A percentile compares a stretch with the other conserved stretches of the same genome.
Evolutionary conservation across 2,113 vertebrate species (phyloP).

Genomic region (Mustelus asterias): DNA sequence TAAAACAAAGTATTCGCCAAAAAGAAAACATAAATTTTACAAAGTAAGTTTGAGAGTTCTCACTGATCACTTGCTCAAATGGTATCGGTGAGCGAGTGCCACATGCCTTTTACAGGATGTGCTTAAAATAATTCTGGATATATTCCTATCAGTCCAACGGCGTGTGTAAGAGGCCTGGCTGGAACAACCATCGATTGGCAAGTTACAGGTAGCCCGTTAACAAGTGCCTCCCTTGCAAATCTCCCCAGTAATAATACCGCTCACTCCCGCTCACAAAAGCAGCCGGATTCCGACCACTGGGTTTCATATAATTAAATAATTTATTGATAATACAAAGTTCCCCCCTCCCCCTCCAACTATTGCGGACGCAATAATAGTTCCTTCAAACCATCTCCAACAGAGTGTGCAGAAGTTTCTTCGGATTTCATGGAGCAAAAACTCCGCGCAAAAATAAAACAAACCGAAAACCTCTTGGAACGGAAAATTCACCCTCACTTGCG

Average conservation of each 20-base stretch:
- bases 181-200: background rate
- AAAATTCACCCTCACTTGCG: background rate
- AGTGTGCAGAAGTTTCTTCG: background rate
- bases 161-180: background rate
- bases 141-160: too few relatives aligned
- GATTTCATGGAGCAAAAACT: background rate
- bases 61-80: background rate
- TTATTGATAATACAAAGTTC: conserved; percentile 89
- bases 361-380: conserved; percentile 54
- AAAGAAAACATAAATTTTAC: too few relatives aligned
- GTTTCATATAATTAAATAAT: conserved; percentile 81
- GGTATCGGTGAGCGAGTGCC: background rate
- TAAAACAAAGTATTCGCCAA: background rate
- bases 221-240: background rate
- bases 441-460: too few relatives aligned
- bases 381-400: conserved; percentile 40
- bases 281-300: background rate
- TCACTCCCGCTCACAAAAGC: background rate
- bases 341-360: conserved; percentile 42
- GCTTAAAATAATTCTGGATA: background rate
- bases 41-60: background rate
- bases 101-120: background rate
- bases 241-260: background rate
- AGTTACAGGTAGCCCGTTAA: background rate
- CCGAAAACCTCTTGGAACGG: background rate